phyloP scores from a whole-genome alignment of 2,113 vertebrate species.

The Cyanoderma ruficeps region DNA sequence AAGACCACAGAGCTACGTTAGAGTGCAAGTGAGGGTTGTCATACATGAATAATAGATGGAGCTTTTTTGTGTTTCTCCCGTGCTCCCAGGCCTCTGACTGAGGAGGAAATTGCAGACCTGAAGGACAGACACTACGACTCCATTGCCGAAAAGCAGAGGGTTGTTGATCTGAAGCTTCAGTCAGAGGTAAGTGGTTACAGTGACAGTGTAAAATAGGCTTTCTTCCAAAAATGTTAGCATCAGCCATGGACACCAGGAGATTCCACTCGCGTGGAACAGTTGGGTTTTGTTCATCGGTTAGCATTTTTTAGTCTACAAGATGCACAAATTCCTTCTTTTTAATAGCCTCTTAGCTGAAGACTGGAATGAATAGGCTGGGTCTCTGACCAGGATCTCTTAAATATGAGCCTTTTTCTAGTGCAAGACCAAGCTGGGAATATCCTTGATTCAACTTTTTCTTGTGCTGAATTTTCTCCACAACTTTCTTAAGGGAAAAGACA shows the following conservation, averaged over 20 bases:
- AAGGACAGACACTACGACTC: slow-evolving; percentile 87
- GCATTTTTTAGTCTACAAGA: not conserved
- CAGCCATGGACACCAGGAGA: not conserved
- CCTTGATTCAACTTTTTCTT: not conserved
- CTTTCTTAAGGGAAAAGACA: not conserved
- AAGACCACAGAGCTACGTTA: not conserved
- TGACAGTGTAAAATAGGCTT: not conserved
- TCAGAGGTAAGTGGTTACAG: slow-evolving; percentile 77
- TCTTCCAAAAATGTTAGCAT: not conserved
- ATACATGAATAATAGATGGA: not conserved
- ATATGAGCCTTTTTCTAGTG: not conserved
- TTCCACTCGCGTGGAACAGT: fast-evolving
- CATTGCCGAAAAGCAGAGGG: slow-evolving; percentile 86
- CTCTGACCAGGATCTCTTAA: not conserved
- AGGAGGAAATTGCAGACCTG: slow-evolving; percentile 91
- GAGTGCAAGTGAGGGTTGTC: not conserved
- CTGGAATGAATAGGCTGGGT: not conserved
- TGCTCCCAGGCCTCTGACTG: slow-evolving; percentile 84
- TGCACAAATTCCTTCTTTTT: not conserved
- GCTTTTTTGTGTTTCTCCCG: not conserved
- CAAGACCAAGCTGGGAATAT: not conserved
- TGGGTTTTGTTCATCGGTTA: not conserved
- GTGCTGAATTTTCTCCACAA: not conserved
- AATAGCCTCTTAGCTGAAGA: not conserved
- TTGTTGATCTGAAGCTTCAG: slow-evolving; percentile 86